Evolutionary conservation across 30 jellyfish, hydroid and myxozoan genomes (phyloP).

Genomic region (Rhopilema esculentum): DNA sequence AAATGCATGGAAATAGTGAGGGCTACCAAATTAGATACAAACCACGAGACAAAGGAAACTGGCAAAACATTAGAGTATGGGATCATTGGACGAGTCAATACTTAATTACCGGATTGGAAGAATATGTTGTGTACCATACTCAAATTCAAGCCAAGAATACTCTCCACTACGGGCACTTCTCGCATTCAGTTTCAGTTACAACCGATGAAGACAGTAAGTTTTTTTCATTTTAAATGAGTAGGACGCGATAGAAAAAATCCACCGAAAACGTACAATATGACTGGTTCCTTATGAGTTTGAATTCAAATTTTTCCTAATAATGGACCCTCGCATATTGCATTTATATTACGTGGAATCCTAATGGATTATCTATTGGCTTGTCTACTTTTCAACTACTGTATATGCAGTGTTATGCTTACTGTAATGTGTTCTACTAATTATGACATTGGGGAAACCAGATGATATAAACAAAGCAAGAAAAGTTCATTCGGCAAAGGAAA

Average conservation of each 20-base stretch:
- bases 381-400: too few species aligned
- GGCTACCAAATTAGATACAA: slow-evolving; percentile 35
- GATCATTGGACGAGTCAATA: slow-evolving; percentile 44
- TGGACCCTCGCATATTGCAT: too few species aligned
- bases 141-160: slow-evolving; percentile 32
- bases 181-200: background rate
- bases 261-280: background rate
- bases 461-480: too few species aligned
- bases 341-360: too few species aligned
- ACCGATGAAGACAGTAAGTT: slow-evolving; percentile 70
- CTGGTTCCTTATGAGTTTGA: too few species aligned
- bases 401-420: too few species aligned
- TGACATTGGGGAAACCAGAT: too few species aligned
- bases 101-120: slow-evolving; percentile 51
- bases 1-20: slow-evolving; percentile 60
- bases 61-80: slow-evolving; percentile 8
- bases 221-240: background rate
- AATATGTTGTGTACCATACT: slow-evolving; percentile 19
- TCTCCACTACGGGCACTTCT: background rate
- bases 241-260: background rate
- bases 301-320: too few species aligned
- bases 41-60: background rate
- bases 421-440: too few species aligned
- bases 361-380: too few species aligned
- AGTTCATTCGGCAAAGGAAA: too few species aligned